A percentile compares a stretch with the other conserved stretches of the same genome.
These are phyloP conservation scores for Triops longicaudatus DNA, from an alignment of 1,140 invertebrate species.

Conservation along the genomic window DNA sequence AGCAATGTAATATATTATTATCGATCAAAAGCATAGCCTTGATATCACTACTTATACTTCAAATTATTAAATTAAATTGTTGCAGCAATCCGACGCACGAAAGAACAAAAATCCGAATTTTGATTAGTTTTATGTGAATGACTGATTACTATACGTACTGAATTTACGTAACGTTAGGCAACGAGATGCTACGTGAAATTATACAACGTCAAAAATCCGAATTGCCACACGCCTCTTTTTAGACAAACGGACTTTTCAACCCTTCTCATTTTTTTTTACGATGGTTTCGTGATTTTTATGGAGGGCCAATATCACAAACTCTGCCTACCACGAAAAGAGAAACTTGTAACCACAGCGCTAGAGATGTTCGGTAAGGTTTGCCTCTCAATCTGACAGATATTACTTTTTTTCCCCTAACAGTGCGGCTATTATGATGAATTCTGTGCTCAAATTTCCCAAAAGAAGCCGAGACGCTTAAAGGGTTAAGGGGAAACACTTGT, in stretches of 20 bases:
- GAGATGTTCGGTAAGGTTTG: not conserved
- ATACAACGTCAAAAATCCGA: too few relatives aligned
- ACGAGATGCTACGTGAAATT: too few relatives aligned
- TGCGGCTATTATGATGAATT: not conserved
- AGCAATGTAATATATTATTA: not conserved
- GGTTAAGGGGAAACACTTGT: not conserved
- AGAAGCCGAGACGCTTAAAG: not conserved
- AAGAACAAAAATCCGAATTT: too few relatives aligned
- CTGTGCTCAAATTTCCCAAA: not conserved
- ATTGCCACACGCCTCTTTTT: too few relatives aligned
- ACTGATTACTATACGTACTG: too few relatives aligned
- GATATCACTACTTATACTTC: too few relatives aligned
- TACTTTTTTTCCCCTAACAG: not conserved
- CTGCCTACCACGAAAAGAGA: not conserved
- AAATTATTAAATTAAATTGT: too few relatives aligned
- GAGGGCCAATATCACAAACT: conserved; percentile 1
- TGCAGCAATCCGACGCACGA: too few relatives aligned
- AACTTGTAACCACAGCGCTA: not conserved
- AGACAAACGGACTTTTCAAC: not conserved
- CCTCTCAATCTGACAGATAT: not conserved
- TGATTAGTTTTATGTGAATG: too few relatives aligned
- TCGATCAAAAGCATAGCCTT: too few relatives aligned
- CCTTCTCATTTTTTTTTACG: not conserved
- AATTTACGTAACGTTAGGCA: too few relatives aligned
- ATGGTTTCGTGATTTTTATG: not conserved